Conservation (phyloP, 2,113 vertebrate species). For the Cryptomyrus ogoouensis region DNA sequence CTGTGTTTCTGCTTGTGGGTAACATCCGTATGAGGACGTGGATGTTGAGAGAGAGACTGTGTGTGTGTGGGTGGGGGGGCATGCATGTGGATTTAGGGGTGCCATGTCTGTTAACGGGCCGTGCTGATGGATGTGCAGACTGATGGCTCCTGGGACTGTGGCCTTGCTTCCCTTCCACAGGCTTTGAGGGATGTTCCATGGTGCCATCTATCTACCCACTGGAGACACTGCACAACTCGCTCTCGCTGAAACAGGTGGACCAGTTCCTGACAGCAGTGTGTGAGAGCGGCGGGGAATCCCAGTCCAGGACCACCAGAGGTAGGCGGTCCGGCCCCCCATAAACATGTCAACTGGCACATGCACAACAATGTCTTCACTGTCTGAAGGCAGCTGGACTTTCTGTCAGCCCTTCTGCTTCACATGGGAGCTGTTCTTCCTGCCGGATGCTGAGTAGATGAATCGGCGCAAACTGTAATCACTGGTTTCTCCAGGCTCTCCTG, state of each 20-base stretch:
- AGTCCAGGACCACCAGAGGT: conserved; percentile 76
- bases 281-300: conserved; percentile 69
- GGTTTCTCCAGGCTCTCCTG: background rate
- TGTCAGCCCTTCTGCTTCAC: background rate
- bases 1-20: conserved; percentile 7
- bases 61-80: background rate
- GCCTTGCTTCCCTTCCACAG: conserved; percentile 62
- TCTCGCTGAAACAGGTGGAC: conserved; percentile 89
- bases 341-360: background rate
- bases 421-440: background rate
- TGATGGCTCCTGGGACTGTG: conserved; percentile 41
- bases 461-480: background rate
- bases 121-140: background rate
- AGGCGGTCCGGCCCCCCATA: background rate
- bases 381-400: background rate
- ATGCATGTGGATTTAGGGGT: background rate
- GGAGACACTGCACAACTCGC: conserved; percentile 97
- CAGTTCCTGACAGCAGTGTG: conserved; percentile 81
- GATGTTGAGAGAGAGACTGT: background rate
- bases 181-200: conserved; percentile 98
- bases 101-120: background rate
- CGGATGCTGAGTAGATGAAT: background rate
- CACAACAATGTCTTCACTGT: background rate
- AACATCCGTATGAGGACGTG: background rate
- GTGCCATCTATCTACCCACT: conserved; percentile 95